These are phyloP conservation scores for Progne subis DNA, from an alignment of 2,113 vertebrate species.

Conservation along the genomic window DNA sequence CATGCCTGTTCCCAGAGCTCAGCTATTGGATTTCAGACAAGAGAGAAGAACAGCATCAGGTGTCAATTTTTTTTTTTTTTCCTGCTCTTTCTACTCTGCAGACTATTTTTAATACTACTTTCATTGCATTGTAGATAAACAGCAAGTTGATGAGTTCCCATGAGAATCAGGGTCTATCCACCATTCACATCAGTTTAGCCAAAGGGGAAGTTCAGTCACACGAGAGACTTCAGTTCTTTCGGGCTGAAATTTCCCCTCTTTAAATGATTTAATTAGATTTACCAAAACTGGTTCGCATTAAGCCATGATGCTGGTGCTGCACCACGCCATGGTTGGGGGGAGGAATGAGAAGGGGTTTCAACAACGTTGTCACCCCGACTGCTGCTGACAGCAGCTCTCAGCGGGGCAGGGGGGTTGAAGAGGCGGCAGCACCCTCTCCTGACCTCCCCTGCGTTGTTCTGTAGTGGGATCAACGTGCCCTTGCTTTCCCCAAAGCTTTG, in stretches of 20 bases:
- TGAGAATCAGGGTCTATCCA: conserved; percentile 18
- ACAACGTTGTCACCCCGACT: neutral
- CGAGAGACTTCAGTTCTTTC: neutral
- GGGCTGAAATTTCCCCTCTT: neutral
- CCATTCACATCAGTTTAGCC: neutral
- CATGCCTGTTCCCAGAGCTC: conserved; percentile 20
- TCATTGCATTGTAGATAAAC: conserved; percentile 54
- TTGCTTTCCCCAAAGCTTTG: neutral
- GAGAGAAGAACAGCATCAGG: conserved; percentile 19
- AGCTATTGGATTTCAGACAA: conserved; percentile 28
- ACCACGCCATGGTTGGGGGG: rapidly evolving
- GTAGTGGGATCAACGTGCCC: neutral
- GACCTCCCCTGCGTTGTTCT: neutral
- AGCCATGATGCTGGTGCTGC: neutral
- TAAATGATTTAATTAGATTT: conserved; percentile 42
- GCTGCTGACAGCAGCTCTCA: neutral
- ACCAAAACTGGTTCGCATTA: neutral
- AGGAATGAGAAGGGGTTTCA: neutral
- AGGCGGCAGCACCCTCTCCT: neutral
- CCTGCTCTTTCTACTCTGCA: neutral
- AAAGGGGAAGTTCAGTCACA: neutral
- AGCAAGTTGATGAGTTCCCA: conserved; percentile 30
- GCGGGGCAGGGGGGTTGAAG: neutral
- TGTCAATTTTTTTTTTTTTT: neutral
- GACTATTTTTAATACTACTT: conserved; percentile 35